phyloP scores from a whole-genome alignment of 2,797 vertebrate genomes.

The Eurystomus glaucurus region DNA sequence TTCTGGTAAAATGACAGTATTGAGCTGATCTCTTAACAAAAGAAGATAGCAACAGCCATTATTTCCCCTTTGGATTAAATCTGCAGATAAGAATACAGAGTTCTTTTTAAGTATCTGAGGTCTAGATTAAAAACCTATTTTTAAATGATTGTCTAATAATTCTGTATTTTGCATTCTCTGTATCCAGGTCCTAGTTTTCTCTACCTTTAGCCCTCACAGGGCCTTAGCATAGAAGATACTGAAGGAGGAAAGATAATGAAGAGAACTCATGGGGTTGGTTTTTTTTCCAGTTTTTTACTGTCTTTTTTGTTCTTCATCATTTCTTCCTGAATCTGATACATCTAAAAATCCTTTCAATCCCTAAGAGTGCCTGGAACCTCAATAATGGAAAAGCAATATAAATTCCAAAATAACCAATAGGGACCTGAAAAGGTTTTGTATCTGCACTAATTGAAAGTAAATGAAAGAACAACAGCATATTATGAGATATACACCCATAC shows the following conservation, averaged over 20 bases:
- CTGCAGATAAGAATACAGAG: neutral
- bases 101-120: neutral
- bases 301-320: neutral
- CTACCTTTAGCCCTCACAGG: neutral
- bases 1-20: neutral
- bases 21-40: neutral
- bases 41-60: neutral
- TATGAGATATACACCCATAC: slow-evolving; percentile 51
- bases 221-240: slow-evolving; percentile 2
- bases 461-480: slow-evolving; percentile 47
- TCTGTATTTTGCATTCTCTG: neutral
- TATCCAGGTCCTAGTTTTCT: slow-evolving; percentile 8
- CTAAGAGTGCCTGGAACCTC: slow-evolving; percentile 84
- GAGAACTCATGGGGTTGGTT: neutral
- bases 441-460: slow-evolving; percentile 71
- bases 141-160: neutral
- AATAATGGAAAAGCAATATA: slow-evolving; percentile 80
- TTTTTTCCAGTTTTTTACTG: neutral
- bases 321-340: slow-evolving; percentile 6
- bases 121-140: neutral
- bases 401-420: slow-evolving; percentile 78
- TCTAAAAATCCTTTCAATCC: slow-evolving; percentile 56
- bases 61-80: neutral
- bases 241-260: slow-evolving; percentile 29
- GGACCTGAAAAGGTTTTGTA: slow-evolving; percentile 76